Evolutionary conservation across 2,113 vertebrate genomes (phyloP).

Genomic region (Bufo bufo): DNA sequence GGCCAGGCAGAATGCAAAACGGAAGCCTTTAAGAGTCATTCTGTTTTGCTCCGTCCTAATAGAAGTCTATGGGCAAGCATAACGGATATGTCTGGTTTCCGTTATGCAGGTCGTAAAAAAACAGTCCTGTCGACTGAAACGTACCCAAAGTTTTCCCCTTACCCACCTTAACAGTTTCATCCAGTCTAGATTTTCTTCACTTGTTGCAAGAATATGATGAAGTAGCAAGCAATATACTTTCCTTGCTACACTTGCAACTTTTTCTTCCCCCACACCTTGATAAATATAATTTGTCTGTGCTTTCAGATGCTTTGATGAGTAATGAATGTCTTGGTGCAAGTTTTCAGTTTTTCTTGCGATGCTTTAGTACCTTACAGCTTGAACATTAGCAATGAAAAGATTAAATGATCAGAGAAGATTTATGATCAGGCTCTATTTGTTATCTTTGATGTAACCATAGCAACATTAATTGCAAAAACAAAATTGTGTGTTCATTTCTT

Average conservation of each 20-base stretch:
- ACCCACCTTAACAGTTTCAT: background rate
- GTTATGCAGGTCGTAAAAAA: too few species aligned
- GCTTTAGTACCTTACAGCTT: conserved; percentile 53
- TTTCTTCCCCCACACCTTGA: conserved; percentile 47
- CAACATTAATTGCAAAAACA: conserved; percentile 54
- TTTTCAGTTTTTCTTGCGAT: conserved; percentile 45
- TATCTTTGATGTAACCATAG: conserved; percentile 58
- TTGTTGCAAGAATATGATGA: background rate
- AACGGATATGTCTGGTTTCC: too few species aligned
- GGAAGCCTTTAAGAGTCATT: too few species aligned
- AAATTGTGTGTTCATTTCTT: conserved; percentile 29
- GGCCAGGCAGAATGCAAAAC: too few species aligned
- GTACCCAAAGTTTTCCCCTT: too few species aligned
- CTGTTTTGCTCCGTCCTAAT: too few species aligned
- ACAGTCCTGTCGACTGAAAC: too few species aligned
- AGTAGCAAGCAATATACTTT: conserved; percentile 25
- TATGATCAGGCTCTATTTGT: conserved; percentile 57
- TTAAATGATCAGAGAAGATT: conserved; percentile 60
- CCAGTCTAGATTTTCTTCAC: background rate
- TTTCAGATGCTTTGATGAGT: conserved; percentile 55
- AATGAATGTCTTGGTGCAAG: conserved; percentile 50
- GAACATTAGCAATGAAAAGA: conserved; percentile 56
- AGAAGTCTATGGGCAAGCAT: too few species aligned
- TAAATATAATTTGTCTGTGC: conserved; percentile 55
- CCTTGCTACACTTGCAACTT: conserved; percentile 43